Conservation (phyloP, 1,140 invertebrate genomes). For the Drosophila erecta region DNA sequence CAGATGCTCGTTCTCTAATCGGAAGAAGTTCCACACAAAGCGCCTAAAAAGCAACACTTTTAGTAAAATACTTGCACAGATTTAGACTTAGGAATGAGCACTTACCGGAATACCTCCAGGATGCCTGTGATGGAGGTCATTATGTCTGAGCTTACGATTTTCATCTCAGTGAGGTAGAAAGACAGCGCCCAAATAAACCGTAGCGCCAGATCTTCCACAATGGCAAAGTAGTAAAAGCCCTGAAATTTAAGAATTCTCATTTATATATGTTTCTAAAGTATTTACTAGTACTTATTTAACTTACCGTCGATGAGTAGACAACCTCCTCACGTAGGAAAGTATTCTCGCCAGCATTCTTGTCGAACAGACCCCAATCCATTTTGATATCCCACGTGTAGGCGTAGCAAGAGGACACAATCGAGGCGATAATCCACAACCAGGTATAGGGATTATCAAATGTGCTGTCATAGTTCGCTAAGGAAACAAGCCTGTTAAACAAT, state of each 20-base stretch:
- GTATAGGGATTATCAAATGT: slow-evolving; percentile 91
- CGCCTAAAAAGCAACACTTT: slow-evolving; percentile 86
- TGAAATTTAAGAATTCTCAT: slow-evolving; percentile 62
- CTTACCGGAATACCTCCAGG: slow-evolving; percentile 96
- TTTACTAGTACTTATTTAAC: slow-evolving; percentile 19
- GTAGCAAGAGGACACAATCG: slow-evolving; percentile 92
- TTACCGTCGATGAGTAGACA: slow-evolving; percentile 90
- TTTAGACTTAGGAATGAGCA: neutral
- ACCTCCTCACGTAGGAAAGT: slow-evolving; percentile 91
- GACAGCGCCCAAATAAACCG: slow-evolving; percentile 96
- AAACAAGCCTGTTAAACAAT: neutral
- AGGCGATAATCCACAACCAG: slow-evolving; percentile 91
- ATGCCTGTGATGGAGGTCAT: slow-evolving; percentile 95
- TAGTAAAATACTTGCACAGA: neutral
- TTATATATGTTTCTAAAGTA: slow-evolving; percentile 5
- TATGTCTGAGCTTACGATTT: slow-evolving; percentile 91
- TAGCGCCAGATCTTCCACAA: slow-evolving; percentile 97
- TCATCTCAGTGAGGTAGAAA: slow-evolving; percentile 94
- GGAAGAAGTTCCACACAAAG: slow-evolving; percentile 99
- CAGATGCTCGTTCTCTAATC: slow-evolving; percentile 99
- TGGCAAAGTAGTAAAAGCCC: slow-evolving; percentile 98
- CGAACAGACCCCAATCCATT: slow-evolving; percentile 99
- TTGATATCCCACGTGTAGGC: slow-evolving; percentile 98
- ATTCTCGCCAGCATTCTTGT: slow-evolving; percentile 94
- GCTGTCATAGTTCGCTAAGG: slow-evolving; percentile 86